Conservation (phyloP, 2,113 vertebrate species). For the Rynchops niger region DNA sequence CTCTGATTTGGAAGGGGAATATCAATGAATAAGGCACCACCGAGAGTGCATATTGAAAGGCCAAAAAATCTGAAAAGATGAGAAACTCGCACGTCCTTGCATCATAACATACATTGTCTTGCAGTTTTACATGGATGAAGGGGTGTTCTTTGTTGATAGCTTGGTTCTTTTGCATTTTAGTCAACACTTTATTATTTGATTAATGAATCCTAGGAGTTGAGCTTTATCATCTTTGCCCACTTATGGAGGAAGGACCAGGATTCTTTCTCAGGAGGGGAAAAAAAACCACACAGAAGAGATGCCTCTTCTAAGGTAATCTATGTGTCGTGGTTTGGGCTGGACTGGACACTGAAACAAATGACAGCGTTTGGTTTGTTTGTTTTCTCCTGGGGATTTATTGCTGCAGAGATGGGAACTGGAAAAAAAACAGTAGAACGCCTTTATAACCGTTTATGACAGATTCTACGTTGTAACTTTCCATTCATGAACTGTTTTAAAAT, state of each 20-base stretch:
- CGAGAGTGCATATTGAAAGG: not conserved
- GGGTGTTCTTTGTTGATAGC: not conserved
- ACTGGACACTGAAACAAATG: too few relatives aligned
- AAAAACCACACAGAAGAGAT: not conserved
- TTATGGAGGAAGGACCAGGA: not conserved
- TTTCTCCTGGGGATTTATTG: not conserved
- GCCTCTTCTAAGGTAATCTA: not conserved
- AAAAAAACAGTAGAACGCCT: not conserved
- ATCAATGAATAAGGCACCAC: not conserved
- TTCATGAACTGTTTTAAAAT: not conserved
- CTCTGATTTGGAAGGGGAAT: not conserved
- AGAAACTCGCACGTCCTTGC: not conserved
- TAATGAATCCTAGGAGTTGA: not conserved
- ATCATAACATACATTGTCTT: not conserved
- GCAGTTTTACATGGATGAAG: not conserved
- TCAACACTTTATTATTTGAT: not conserved
- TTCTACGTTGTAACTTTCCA: not conserved
- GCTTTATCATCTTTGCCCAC: not conserved
- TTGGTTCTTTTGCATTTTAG: not conserved
- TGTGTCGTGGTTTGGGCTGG: not conserved
- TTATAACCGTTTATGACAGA: not conserved
- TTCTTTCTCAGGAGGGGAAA: not conserved
- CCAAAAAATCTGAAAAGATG: not conserved
- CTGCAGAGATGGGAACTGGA: not conserved
- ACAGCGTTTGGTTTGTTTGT: not conserved